Evolutionary conservation across 1,140 invertebrate species (phyloP), one percentile per base, ranked within the genome.

Genomic region (Drosophila sturtevanti): DNA sequence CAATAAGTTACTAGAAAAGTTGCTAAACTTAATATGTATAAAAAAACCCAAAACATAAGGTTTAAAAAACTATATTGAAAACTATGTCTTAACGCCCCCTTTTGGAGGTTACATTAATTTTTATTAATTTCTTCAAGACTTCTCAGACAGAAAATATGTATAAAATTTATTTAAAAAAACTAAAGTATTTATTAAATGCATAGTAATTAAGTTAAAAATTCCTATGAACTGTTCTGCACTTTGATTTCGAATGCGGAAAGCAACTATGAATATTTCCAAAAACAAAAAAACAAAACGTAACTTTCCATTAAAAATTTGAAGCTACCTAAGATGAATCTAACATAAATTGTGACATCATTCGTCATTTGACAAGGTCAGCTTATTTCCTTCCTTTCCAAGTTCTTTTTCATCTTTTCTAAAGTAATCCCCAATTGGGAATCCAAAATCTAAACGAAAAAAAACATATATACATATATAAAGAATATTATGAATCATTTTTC

Each of bases 401-500:
- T 54, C 11, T 14, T 41, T 41, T 41, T 48, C 31, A 4, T 3
- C 14, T 34, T 31, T 34, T 60, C 51, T 14, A 52, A 38, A 14
- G 21, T 51, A 68, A 63, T 71, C 69, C 18, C 61, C 72, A 34
- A 68, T 68, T 48, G 48, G 22, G 64, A 35, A 21, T 11, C 21
- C 3, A 11, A 60, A 48, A 16, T 41, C 14, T 41, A 12, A 24
- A 62, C 34, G 21, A 59, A 77, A 59, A 41, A 64, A 77, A 59
- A 41, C n/a, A n/a, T n/a, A n/a, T n/a, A n/a, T n/a, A n/a, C n/a
- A n/a, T n/a, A n/a, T n/a, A n/a, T n/a, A 41, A 44, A 21, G 51
- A 52, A 21, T 64, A 27, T 27, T 63, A 68, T 78, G 78, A 86
- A 78, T 87, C 82, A 81, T 86, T 72, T 65, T 65, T 64, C n/a